phyloP scores from a whole-genome alignment of 2,888 invertebrate species.

The Caenorhabditis angaria region DNA sequence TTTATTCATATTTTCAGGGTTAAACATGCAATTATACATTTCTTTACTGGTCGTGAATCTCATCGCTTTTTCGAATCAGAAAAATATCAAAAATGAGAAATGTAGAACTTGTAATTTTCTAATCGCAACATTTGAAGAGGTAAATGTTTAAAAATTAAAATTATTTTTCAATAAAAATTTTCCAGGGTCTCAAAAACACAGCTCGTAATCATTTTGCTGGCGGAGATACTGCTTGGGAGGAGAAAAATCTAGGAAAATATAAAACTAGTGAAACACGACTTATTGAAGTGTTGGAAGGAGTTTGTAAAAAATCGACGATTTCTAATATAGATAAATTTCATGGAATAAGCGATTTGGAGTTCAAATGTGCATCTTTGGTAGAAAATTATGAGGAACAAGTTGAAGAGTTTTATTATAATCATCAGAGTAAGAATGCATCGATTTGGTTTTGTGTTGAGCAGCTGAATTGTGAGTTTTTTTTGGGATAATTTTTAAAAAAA shows the following conservation, averaged over 20 bases:
- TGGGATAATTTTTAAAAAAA: background rate
- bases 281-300: constrained; percentile 87
- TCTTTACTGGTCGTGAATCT: background rate
- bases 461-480: constrained; percentile 40
- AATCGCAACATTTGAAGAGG: constrained; percentile 62
- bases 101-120: constrained; percentile 62
- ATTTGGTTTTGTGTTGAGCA: constrained; percentile 50
- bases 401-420: constrained; percentile 88
- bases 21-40: background rate
- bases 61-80: background rate
- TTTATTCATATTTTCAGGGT: background rate
- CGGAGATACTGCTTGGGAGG: constrained; percentile 92
- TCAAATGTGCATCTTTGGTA: constrained; percentile 82
- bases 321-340: constrained; percentile 72
- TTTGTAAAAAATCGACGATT: constrained; percentile 80
- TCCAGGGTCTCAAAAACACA: constrained; percentile 83
- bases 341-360: constrained; percentile 60
- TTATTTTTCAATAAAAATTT: constrained; percentile 38
- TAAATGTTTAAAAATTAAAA: constrained; percentile 21
- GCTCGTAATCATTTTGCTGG: constrained; percentile 89
- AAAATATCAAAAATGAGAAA: constrained; percentile 49
- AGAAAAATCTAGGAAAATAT: constrained; percentile 83
- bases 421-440: constrained; percentile 69
- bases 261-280: constrained; percentile 86
- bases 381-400: constrained; percentile 84